phyloP scores from a whole-genome alignment of 2,113 vertebrate species.

The Apistogramma diplotaenia region DNA sequence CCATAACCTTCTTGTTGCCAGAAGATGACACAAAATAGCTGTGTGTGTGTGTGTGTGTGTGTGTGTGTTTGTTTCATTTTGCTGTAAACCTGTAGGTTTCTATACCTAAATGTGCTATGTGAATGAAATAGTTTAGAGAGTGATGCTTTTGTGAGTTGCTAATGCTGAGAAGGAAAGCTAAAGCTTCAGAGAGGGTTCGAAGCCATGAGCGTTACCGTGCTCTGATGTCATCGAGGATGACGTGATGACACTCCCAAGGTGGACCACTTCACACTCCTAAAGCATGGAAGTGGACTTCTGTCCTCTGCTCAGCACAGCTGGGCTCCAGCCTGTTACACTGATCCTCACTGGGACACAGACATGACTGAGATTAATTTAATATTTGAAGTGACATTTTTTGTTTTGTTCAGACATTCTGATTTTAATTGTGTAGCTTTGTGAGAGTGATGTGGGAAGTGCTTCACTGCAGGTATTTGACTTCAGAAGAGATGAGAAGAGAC shows the following conservation, averaged over 20 bases:
- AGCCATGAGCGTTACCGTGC: conserved; percentile 18
- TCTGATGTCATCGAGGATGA: conserved; percentile 26
- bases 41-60: neutral
- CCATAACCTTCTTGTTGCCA: neutral
- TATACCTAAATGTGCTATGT: too few species aligned
- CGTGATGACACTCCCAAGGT: conserved; percentile 14
- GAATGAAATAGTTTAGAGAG: too few species aligned
- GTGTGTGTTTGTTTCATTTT: too few species aligned
- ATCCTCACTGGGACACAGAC: too few species aligned
- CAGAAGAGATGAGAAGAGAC: neutral
- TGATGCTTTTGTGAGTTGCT: neutral
- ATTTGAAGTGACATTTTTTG: too few species aligned
- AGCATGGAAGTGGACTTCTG: neutral
- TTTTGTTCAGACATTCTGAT: too few species aligned
- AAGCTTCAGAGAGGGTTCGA: neutral
- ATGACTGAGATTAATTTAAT: too few species aligned
- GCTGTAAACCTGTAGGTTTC: too few species aligned
- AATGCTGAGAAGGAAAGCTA: neutral
- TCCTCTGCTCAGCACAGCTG: neutral
- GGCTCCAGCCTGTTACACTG: too few species aligned
- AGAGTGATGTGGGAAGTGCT: neutral
- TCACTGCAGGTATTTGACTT: neutral
- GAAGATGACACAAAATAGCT: neutral
- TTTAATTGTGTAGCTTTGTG: too few species aligned
- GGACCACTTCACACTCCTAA: neutral